These are phyloP conservation scores for Vireo griseus DNA, from an alignment of 2,797 vertebrate species.

Conservation along the genomic window DNA sequence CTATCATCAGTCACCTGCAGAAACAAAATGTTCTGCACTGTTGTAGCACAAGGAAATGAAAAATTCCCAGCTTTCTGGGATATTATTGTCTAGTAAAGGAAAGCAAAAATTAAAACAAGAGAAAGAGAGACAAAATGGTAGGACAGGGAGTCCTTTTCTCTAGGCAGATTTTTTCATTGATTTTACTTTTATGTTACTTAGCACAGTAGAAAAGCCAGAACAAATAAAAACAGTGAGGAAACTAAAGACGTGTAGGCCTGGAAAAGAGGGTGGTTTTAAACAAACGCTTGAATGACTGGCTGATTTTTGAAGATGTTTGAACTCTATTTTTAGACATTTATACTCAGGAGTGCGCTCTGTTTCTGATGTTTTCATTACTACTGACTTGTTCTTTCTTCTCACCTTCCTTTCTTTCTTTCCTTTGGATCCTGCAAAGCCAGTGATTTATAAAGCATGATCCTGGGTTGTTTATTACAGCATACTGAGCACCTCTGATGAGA, in stretches of 20 bases:
- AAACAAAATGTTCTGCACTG: not conserved
- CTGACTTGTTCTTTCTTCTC: not conserved
- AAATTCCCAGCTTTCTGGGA: not conserved
- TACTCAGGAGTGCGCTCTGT: not conserved
- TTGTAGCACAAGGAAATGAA: not conserved
- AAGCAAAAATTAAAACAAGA: not conserved
- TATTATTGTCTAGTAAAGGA: not conserved
- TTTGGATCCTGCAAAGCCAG: not conserved
- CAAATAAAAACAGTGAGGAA: constrained; percentile 39
- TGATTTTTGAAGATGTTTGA: constrained; percentile 33
- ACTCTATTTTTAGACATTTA: constrained; percentile 46
- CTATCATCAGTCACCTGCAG: not conserved
- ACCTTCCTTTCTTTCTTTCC: not conserved
- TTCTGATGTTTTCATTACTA: constrained; percentile 28
- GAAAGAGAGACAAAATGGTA: not conserved
- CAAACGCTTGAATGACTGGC: not conserved
- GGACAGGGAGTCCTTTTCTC: not conserved
- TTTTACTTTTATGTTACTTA: constrained; percentile 8
- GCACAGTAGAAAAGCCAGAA: constrained; percentile 26
- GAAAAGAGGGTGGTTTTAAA: not conserved
- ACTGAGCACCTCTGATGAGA: not conserved
- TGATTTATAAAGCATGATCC: constrained; percentile 13
- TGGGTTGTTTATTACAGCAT: not conserved
- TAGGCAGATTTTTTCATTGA: not conserved
- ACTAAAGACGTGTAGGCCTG: not conserved